Conservation (phyloP, 2,888 invertebrate species). For the Leistus spinibarbis region DNA sequence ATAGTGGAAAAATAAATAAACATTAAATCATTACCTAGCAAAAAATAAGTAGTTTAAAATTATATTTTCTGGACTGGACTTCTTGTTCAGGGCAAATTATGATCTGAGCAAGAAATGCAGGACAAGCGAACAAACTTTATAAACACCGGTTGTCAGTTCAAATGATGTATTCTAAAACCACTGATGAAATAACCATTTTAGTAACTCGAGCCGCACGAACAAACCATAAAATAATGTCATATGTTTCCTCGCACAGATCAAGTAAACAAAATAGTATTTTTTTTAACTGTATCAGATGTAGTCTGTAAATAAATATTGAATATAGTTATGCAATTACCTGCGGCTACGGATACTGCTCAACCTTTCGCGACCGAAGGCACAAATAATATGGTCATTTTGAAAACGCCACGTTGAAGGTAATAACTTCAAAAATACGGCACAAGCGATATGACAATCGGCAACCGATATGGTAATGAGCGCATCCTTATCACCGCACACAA, state of each 20-base stretch:
- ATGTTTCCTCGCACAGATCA: constrained; percentile 31
- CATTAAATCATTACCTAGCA: too few species aligned
- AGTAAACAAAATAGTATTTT: constrained; percentile 13
- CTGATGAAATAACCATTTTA: neutral
- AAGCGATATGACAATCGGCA: constrained; percentile 16
- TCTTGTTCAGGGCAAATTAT: too few species aligned
- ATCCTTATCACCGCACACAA: constrained; percentile 22
- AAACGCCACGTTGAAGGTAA: constrained; percentile 20
- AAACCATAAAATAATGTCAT: constrained; percentile 7
- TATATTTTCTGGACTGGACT: too few species aligned
- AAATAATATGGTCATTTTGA: constrained; percentile 17
- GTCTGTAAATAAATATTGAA: neutral
- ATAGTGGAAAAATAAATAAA: too few species aligned
- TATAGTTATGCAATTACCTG: constrained; percentile 4
- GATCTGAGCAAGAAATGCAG: too few species aligned
- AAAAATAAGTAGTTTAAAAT: too few species aligned
- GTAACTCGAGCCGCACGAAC: constrained; percentile 38
- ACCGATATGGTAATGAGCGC: constrained; percentile 33
- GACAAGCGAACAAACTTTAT: too few species aligned
- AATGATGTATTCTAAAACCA: neutral
- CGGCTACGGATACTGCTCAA: neutral
- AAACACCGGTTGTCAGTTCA: too few species aligned
- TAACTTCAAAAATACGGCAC: constrained; percentile 30
- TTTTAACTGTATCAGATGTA: neutral
- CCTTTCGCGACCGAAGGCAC: neutral